Evolutionary conservation across 2,113 vertebrate genomes (phyloP), one percentile per base, ranked within the genome.

Genomic region (Neogobius melanostomus): DNA sequence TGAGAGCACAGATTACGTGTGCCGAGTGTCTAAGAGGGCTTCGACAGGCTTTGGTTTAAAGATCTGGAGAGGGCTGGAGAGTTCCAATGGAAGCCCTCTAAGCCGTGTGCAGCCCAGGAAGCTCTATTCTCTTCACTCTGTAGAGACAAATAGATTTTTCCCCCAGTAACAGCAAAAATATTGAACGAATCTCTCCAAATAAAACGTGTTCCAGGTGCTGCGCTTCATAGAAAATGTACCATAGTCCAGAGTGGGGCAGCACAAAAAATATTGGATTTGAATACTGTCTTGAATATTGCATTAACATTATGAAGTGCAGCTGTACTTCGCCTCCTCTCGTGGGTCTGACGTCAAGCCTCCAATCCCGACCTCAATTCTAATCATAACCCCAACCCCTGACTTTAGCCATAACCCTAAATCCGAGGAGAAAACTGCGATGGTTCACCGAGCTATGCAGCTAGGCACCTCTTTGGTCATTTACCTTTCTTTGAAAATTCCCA

Each of bases 11-110:
- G 81, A 88, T 85, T 83, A 89, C 78, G 69, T 42, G 57, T 71
- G 74, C 74, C 75, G 85, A 84, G 82, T 81, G 79, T 80, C 72
- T 87, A 74, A 82, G 81, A 80, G 83, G 71, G 80, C 64, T 77
- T 84, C 73, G 79, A 76, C 61, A 83, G 72, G 60, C 52, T 71
- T 68, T 59, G 61, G 75, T 83, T 84, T 82, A 85, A 88, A 79
- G 74, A 81, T 79, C 72, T 85, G 79, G 71, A 88, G 81, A 83
- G 81, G 71, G 17, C 71, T 77, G 68, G 61, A 85, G 83, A 80
- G 82, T 78, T 83, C 86, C 73, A 81, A 43, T 72, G 16, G 77
- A 75, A 80, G 69, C 80, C 71, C 76, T 69, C 46, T 80, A 69
- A 85, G 80, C 74, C 68, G 76, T 72, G 66, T 71, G 51, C 63